Base-by-base conservation (phyloP, 2,888 invertebrate genomes). In the Callinectes sapidus region DNA sequence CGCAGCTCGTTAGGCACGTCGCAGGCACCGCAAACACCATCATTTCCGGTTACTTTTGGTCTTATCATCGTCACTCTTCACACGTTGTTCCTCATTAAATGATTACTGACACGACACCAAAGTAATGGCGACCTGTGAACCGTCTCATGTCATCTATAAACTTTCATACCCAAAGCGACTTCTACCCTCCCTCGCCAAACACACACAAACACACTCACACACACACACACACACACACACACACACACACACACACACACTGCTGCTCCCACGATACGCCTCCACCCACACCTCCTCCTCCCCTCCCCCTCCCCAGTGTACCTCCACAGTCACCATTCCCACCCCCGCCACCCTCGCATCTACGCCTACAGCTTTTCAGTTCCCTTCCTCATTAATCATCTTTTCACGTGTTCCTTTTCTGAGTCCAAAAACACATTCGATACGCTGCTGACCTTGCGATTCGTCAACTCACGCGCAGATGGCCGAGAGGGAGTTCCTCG, bases 351-450 rank as follows among this genome's bases (percentile, higher is more conserved):
- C 77, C 88, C 87, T 35, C 81, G 16, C 77, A 48, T 5, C 86
- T 39, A 55, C 61, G 55, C 85, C 35, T 61, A 54, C 39, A 32
- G 54, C 87, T 87, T 66, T 91, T 71, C 66, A 87, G 35, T 39
- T 81, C 66, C 81, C 42, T 71, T 85, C 81, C 92, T 77, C 92
- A 92, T 92, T 92, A 61, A 85, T 92, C 92, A 92, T 92, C 92
- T 91, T 91, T 91, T 89, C 92, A 89, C 89, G 89, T 87, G 48
- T 86, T 92, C 35, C 92, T 61, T 77, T 86, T 32, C 81, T 61
- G 89, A 28, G 61, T 85, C 89, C 23, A 92, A 92, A 89, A 89
- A 85, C 89, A 89, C 85, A 61, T 89, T 92, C 54, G 89, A 92
- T 86, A 92, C 89, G 92, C 89, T 89, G 66, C 66, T 39, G 85